Evolutionary conservation across 1,140 invertebrate species (phyloP).

Genomic region (Cepaea nemoralis): DNA sequence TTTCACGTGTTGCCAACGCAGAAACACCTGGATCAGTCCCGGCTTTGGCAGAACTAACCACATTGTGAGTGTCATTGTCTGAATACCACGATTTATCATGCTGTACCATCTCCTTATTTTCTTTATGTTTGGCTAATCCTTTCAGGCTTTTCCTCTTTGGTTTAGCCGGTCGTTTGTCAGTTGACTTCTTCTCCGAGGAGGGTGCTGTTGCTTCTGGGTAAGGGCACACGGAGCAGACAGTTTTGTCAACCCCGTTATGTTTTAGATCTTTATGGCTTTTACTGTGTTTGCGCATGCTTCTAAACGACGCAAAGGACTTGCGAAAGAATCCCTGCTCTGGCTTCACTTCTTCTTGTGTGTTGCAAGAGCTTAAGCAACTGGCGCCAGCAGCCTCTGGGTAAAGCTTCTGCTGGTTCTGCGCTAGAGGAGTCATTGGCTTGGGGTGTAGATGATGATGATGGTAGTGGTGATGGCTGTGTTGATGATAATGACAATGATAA

Average conservation of each 20-base stretch:
- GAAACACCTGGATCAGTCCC: not conserved
- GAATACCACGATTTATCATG: slow-evolving; percentile 24
- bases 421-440: slow-evolving; percentile 2
- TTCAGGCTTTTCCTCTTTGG: slow-evolving; percentile 31
- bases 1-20: not conserved
- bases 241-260: not conserved
- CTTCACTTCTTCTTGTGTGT: not conserved
- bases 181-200: not conserved
- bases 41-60: not conserved
- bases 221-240: slow-evolving; percentile 8
- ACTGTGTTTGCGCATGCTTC: slow-evolving; percentile 1
- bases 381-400: not conserved
- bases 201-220: not conserved
- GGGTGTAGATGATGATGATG: slow-evolving; percentile 25
- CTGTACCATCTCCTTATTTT: slow-evolving; percentile 6
- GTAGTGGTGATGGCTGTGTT: slow-evolving; percentile 21
- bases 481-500: slow-evolving; percentile 29
- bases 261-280: not conserved
- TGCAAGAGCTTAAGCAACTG: not conserved
- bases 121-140: not conserved
- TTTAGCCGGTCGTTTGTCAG: slow-evolving; percentile 23
- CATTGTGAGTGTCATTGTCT: slow-evolving; percentile 20
- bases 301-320: slow-evolving; percentile 33
- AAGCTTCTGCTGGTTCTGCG: slow-evolving; percentile 14
- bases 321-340: slow-evolving; percentile 20